Base-by-base conservation (phyloP, 2,113 vertebrate genomes). In the Megaceryle torquata region DNA sequence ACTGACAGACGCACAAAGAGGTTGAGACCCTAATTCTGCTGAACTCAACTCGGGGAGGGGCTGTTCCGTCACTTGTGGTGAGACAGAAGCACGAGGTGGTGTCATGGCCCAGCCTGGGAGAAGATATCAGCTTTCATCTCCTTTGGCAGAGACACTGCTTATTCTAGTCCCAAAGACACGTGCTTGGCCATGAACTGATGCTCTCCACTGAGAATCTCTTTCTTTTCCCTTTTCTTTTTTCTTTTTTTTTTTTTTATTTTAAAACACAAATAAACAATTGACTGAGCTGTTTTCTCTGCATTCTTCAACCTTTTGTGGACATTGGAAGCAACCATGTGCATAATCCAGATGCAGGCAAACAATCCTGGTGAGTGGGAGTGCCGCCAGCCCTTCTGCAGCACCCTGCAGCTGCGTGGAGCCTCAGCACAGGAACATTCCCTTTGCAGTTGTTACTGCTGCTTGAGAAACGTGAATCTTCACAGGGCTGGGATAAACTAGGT, bases 271-370 rank as follows among this genome's bases (percentile, higher is more conserved):
- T 41, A 81, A 92, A 56, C 69, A 79, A 37, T 64, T 79, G 56
- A 68, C 65, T 78, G 83, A 87, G 48, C n/a, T 82, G 50, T 90
- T 95, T 95, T 96, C 91, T 74, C 82, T 64, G 48, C 81, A 44
- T 95, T 95, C 86, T 89, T 96, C 88, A 80, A 51, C 81, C 91
- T 89, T 96, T 89, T 94, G 88, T 82, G 83, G 88, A 69, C 75
- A 70, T 4, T 79, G 86, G 59, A 88, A 84, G 28, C 63, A 84
- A 39, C 44, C 70, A 41, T 35, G 83, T 61, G 80, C 25, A 60
- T n/a, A 79, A 68, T 50, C 80, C 90, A 95, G 95, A 86, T 97
- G 95, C 83, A 82, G 37, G 33, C 31, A 0, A 68, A 50, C 57
- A 53, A 31, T 33, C 5, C 0, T 5, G 3, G 6, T 24, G 35